Conservation (phyloP, 2,797 vertebrate genomes). For the Chelidonichthys spinosus region DNA sequence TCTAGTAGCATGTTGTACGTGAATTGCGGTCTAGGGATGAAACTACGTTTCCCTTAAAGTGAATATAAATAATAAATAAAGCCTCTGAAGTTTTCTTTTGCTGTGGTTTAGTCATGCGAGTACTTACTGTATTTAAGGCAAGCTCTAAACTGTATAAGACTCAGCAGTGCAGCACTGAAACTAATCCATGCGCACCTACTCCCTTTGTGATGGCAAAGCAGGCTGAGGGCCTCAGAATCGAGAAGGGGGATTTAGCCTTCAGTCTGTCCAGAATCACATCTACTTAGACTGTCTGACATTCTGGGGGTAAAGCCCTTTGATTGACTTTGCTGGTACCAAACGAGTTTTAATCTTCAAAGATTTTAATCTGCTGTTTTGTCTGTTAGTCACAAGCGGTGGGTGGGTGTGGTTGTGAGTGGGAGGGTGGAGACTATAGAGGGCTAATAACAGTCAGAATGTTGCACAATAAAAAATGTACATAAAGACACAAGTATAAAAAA, state of each 20-base stretch:
- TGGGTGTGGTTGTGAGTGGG: not conserved
- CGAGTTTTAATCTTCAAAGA: constrained; percentile 85
- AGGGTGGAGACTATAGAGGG: constrained; percentile 26
- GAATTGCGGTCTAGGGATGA: constrained; percentile 39
- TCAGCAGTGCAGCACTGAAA: constrained; percentile 44
- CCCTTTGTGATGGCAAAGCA: constrained; percentile 57
- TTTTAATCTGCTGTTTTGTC: constrained; percentile 82
- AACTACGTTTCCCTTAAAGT: constrained; percentile 31
- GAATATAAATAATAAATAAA: constrained; percentile 69
- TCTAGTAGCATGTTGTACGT: constrained; percentile 27
- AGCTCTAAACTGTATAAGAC: constrained; percentile 26
- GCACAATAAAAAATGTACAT: constrained; percentile 40
- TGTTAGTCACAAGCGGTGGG: constrained; percentile 75
- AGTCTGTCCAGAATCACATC: constrained; percentile 73
- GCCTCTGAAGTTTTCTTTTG: constrained; percentile 38
- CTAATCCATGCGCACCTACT: constrained; percentile 64
- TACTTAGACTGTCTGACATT: constrained; percentile 83
- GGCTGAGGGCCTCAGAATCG: constrained; percentile 50
- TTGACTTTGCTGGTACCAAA: constrained; percentile 77
- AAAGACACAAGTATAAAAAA: constrained; percentile 62
- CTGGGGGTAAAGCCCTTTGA: constrained; percentile 78
- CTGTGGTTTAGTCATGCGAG: constrained; percentile 26
- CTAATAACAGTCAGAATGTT: constrained; percentile 75
- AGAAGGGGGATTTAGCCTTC: constrained; percentile 72
- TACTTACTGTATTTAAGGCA: constrained; percentile 43